These are phyloP conservation scores for Pimephales promelas DNA, from an alignment of 2,113 vertebrate genomes.

Conservation along the genomic window DNA sequence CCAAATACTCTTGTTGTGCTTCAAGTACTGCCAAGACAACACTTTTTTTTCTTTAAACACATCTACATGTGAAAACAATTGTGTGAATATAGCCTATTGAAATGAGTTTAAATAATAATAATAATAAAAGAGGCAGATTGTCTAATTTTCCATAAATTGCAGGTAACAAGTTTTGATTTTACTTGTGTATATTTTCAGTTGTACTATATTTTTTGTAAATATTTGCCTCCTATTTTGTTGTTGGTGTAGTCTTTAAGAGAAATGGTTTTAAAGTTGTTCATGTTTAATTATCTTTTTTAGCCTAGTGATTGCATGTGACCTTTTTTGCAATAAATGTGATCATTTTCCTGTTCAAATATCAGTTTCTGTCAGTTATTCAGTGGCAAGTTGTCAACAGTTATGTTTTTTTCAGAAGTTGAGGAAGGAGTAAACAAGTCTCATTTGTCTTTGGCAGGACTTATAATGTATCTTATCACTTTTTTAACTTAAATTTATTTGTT, in stretches of 20 bases:
- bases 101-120: background rate
- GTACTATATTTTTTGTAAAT: conserved; percentile 90
- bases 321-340: conserved; percentile 81
- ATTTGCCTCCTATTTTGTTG: conserved; percentile 73
- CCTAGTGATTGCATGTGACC: conserved; percentile 74
- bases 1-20: conserved; percentile 55
- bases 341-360: conserved; percentile 84
- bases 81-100: background rate
- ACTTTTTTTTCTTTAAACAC: conserved; percentile 20
- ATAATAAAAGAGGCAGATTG: conserved; percentile 61
- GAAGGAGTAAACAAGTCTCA: conserved; percentile 78
- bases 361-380: background rate
- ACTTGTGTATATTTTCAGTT: conserved; percentile 56
- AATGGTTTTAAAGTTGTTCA: conserved; percentile 83
- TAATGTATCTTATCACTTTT: background rate
- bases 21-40: conserved; percentile 48
- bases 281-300: conserved; percentile 75
- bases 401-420: background rate
- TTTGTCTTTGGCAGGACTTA: background rate
- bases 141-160: conserved; percentile 74
- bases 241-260: conserved; percentile 77
- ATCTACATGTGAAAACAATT: conserved; percentile 38
- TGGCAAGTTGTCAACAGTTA: background rate
- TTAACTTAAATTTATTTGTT: background rate
- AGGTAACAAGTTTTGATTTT: conserved; percentile 46